Conservation (phyloP, 2,888 invertebrate species). For the Hermodice carunculata region DNA sequence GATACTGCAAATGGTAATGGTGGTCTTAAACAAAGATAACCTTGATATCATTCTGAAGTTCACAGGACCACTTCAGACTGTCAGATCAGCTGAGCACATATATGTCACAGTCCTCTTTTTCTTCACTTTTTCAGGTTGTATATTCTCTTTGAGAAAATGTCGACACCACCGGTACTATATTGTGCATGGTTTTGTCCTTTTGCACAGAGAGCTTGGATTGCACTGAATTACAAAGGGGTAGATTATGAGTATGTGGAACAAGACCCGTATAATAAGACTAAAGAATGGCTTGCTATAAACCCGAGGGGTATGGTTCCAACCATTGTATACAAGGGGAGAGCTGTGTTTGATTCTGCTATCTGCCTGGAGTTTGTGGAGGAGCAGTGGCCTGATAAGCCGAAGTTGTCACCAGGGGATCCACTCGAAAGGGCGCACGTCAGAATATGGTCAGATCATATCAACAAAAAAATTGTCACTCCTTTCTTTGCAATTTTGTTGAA, state of each 20-base stretch:
- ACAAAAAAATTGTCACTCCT: slow-evolving; percentile 48
- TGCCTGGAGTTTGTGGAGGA: slow-evolving; percentile 56
- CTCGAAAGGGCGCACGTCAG: slow-evolving; percentile 45
- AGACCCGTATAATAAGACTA: slow-evolving; percentile 52
- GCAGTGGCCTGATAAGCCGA: slow-evolving; percentile 30
- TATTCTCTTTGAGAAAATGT: too few species aligned
- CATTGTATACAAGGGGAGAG: slow-evolving; percentile 40
- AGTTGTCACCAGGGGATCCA: slow-evolving; percentile 46
- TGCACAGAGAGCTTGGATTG: slow-evolving; percentile 54
- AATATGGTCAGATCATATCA: slow-evolving; percentile 49
- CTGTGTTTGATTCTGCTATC: slow-evolving; percentile 49
- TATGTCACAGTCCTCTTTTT: too few species aligned
- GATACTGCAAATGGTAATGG: too few species aligned
- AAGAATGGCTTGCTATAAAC: slow-evolving; percentile 50
- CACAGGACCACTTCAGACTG: too few species aligned
- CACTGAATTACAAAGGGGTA: slow-evolving; percentile 48
- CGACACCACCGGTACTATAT: too few species aligned
- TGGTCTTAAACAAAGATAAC: too few species aligned
- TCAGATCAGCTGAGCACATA: too few species aligned
- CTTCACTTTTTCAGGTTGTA: too few species aligned
- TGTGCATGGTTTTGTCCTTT: slow-evolving; percentile 57
- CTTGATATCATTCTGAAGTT: too few species aligned
- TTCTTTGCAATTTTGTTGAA: slow-evolving; percentile 45
- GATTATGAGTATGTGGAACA: slow-evolving; percentile 49
- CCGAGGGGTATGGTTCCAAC: slow-evolving; percentile 53